phyloP scores from a whole-genome alignment of 2,113 vertebrate genomes.

The Coturnix japonica region DNA sequence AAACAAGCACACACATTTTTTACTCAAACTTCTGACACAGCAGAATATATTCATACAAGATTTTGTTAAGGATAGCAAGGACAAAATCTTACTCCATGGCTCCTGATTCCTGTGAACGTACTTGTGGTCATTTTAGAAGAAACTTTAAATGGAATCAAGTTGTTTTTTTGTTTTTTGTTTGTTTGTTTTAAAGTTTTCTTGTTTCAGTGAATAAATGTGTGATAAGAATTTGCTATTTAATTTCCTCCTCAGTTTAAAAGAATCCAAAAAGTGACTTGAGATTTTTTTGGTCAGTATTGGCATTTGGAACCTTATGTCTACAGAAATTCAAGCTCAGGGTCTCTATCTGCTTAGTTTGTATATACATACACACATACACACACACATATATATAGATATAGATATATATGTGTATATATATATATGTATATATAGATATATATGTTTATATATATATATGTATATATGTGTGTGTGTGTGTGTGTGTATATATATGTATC shows the following conservation, averaged over 20 bases:
- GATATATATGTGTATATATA: not conserved
- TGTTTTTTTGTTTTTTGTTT: no score
- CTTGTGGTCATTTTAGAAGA: not conserved
- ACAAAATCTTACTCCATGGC: not conserved
- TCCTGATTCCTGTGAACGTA: not conserved
- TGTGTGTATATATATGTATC: no score
- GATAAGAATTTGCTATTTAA: not conserved
- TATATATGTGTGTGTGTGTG: no score
- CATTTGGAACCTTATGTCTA: not conserved
- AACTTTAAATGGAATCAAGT: not conserved
- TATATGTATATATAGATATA: no score
- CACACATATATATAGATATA: no score
- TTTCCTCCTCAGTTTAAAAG: not conserved
- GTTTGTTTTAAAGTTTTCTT: not conserved
- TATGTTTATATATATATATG: no score
- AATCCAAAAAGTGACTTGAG: not conserved
- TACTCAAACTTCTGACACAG: not conserved
- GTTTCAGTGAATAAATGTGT: not conserved
- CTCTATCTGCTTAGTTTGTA: not conserved
- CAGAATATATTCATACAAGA: not conserved
- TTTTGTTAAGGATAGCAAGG: not conserved
- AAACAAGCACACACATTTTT: not conserved
- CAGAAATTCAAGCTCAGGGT: not conserved
- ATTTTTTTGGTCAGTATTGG: not conserved
- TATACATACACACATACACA: no score